Evolutionary conservation across 2,888 invertebrate species (phyloP).

Genomic region (Mesodorylaimus sp.): DNA sequence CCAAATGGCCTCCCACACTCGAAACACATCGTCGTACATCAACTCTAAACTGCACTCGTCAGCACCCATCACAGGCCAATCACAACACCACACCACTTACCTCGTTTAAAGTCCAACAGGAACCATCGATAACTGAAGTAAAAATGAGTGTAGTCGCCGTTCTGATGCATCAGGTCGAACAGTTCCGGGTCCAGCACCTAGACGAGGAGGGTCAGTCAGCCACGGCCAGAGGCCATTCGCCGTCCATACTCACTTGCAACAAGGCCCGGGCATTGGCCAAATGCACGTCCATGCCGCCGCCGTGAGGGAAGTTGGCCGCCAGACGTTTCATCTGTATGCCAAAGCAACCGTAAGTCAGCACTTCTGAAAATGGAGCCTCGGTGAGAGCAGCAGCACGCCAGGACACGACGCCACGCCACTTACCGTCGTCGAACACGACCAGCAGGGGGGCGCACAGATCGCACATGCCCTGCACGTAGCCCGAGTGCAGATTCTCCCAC

Average conservation of each 20-base stretch:
- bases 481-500: slow-evolving; percentile 78
- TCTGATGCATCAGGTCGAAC: slow-evolving; percentile 79
- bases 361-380: slow-evolving; percentile 44
- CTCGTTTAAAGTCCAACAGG: slow-evolving; percentile 76
- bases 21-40: slow-evolving; percentile 72
- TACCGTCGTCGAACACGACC: slow-evolving; percentile 66
- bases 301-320: slow-evolving; percentile 74
- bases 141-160: slow-evolving; percentile 88
- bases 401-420: too few species aligned
- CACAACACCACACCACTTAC: too few species aligned
- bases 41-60: slow-evolving; percentile 44
- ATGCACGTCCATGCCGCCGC: slow-evolving; percentile 79
- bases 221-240: too few species aligned
- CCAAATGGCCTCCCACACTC: slow-evolving; percentile 89
- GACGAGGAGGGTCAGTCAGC: too few species aligned
- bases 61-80: too few species aligned
- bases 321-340: slow-evolving; percentile 73
- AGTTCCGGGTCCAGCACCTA: slow-evolving; percentile 80
- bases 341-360: slow-evolving; percentile 73
- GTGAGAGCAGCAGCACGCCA: too few species aligned
- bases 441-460: slow-evolving; percentile 78
- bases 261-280: slow-evolving; percentile 72
- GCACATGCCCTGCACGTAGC: slow-evolving; percentile 96
- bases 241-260: slow-evolving; percentile 33
- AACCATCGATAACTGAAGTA: slow-evolving; percentile 97